phyloP scores from a whole-genome alignment of 2,113 vertebrate genomes.

The Silurus meridionalis region DNA sequence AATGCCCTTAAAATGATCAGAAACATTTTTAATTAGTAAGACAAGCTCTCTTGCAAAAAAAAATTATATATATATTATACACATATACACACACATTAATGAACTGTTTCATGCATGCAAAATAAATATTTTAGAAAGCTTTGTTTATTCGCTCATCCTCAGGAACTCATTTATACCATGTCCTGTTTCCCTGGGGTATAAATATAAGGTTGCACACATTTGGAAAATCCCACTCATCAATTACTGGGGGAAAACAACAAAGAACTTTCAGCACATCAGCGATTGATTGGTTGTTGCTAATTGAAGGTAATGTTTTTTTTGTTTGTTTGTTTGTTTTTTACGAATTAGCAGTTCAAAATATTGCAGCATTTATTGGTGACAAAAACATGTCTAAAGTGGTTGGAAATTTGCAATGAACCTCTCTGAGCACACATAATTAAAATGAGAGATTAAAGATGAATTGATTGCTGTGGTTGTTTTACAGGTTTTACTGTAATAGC shows the following conservation, averaged over 20 bases:
- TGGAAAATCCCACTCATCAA: background rate
- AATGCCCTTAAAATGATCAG: background rate
- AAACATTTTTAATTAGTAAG: background rate
- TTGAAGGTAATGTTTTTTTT: background rate
- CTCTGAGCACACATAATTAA: background rate
- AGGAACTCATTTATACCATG: background rate
- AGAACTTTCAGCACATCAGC: background rate
- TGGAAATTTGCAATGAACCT: background rate
- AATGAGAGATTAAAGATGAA: background rate
- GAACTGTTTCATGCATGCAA: background rate
- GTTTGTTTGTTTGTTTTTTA: background rate
- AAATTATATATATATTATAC: too few relatives aligned
- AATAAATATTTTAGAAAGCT: background rate
- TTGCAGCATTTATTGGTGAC: too few relatives aligned
- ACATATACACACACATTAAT: too few relatives aligned
- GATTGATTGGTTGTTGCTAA: background rate
- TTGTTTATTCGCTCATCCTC: background rate
- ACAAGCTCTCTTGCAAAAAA: background rate
- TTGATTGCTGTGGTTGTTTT: background rate
- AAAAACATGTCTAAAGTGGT: background rate
- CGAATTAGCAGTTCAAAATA: background rate
- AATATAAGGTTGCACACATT: background rate
- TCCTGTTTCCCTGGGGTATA: background rate
- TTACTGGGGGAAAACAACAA: background rate
- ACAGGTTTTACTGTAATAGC: background rate